Evolutionary conservation across 1,140 invertebrate genomes (phyloP), one percentile per base, ranked within the genome.

Genomic region (Meloidogyne hapla): DNA sequence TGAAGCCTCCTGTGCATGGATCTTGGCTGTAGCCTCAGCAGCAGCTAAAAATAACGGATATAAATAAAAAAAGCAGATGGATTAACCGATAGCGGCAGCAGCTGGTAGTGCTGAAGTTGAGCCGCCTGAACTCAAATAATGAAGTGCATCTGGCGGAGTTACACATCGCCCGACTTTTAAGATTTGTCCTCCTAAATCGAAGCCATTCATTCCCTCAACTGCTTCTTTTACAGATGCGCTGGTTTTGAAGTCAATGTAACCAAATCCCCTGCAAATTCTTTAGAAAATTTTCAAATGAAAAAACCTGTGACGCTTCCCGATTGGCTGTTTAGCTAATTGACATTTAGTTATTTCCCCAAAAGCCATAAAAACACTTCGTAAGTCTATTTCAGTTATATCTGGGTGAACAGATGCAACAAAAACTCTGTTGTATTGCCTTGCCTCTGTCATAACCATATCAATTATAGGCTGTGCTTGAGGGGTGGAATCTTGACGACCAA

Each of bases 351-450:
- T 96, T 48, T 93, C 93, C 0, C 97, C 97, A 89, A 99, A 99
- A 3, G 96, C 96, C 90, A 98, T 96, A 89, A 99, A 99, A n/a
- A 99, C 96, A 87, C 94, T 96, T 88, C 98, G 94, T 68, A 99
- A 96, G 88, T 99, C 97, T 67, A 93, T 93, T 88, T 99, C 96
- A 0, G 93, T 94, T 23, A 99, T 89, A 88, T 98, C 96, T 38
- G 93, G 93, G 90, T 99, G 96, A 81, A 99, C 95, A 18, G 94
- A 96, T 5, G 96, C 94, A 18, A 99, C 92, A 87, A 98, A 99
- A 82, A 98, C 97, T 69, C 97, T 91, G 89, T 98, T 97, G 87
- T 95, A 98, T 83, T 93, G 93, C 88, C 97, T 98, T 0, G 96
- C 95, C 88, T 99, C 97, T 84, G 95, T 94, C 81, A 94, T 95